Conservation (phyloP, 1,140 invertebrate genomes). For the Brachionus calyciflorus region DNA sequence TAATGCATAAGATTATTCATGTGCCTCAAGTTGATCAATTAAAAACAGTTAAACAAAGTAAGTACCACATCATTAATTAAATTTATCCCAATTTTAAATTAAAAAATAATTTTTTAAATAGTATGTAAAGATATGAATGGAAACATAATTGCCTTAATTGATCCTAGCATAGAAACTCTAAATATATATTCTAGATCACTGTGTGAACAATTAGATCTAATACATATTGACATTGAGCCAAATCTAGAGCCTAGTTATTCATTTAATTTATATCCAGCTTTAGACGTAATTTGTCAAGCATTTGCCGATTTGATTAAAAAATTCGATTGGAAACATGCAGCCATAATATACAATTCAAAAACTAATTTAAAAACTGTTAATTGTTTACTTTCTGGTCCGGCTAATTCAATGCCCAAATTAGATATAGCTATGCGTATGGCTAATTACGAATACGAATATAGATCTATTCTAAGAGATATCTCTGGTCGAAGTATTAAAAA, state of each 20-base stretch:
- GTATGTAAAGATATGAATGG: constrained; percentile 41
- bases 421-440: constrained; percentile 36
- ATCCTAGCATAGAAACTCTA: not conserved
- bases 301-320: constrained; percentile 40
- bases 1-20: constrained; percentile 35
- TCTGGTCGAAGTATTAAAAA: constrained; percentile 48
- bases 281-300: constrained; percentile 25
- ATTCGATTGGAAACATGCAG: constrained; percentile 41
- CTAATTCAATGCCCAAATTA: constrained; percentile 9
- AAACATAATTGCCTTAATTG: constrained; percentile 32
- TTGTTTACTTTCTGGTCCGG: constrained; percentile 21
- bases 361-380: constrained; percentile 41
- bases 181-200: constrained; percentile 14
- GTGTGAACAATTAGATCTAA: constrained; percentile 38
- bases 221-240: constrained; percentile 39
- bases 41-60: constrained; percentile 31
- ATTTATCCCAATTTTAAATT: not conserved
- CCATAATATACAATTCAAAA: constrained; percentile 31
- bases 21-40: not conserved
- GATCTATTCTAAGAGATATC: constrained; percentile 18
- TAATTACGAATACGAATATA: constrained; percentile 18
- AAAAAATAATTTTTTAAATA: not conserved
- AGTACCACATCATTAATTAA: no score
- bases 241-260: constrained; percentile 20
- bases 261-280: constrained; percentile 37